Percentiles rank a stretch among this genome's conserved stretches.
phyloP scores from a whole-genome alignment of 2,797 vertebrate species.

The Mycteria americana region DNA sequence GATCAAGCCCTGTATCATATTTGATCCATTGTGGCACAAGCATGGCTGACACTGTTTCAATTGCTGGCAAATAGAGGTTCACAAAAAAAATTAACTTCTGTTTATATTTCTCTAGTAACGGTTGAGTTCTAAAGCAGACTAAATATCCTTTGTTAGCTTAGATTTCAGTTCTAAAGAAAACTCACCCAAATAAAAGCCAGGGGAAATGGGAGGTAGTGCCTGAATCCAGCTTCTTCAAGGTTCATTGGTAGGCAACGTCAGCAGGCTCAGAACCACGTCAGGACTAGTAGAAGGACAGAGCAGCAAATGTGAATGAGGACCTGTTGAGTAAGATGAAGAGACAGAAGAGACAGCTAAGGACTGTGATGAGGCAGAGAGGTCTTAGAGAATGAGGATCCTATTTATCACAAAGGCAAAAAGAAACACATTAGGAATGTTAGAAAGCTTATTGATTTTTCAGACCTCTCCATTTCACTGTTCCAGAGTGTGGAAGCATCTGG shows the following conservation, averaged over 20 bases:
- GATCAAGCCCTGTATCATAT: neutral
- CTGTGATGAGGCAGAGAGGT: neutral
- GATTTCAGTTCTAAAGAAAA: conserved; percentile 49
- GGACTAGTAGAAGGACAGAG: neutral
- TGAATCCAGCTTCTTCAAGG: conserved; percentile 11
- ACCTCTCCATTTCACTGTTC: neutral
- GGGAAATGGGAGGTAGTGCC: neutral
- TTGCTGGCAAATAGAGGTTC: neutral
- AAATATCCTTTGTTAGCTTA: conserved; percentile 48
- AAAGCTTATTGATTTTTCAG: neutral
- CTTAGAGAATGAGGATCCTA: neutral
- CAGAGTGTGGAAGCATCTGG: neutral
- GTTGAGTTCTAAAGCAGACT: conserved; percentile 43
- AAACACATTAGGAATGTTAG: neutral
- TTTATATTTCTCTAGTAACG: conserved; percentile 10
- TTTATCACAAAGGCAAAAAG: neutral
- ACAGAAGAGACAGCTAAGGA: neutral
- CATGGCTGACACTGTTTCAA: neutral
- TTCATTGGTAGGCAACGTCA: neutral
- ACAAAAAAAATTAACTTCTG: neutral
- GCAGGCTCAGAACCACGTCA: neutral
- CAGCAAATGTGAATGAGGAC: neutral
- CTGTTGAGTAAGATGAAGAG: neutral
- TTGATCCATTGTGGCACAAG: neutral
- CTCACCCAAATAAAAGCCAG: conserved; percentile 4